These are phyloP conservation scores for Parelbella ahira DNA, from an alignment of 2,888 invertebrate genomes.

Conservation along the genomic window DNA sequence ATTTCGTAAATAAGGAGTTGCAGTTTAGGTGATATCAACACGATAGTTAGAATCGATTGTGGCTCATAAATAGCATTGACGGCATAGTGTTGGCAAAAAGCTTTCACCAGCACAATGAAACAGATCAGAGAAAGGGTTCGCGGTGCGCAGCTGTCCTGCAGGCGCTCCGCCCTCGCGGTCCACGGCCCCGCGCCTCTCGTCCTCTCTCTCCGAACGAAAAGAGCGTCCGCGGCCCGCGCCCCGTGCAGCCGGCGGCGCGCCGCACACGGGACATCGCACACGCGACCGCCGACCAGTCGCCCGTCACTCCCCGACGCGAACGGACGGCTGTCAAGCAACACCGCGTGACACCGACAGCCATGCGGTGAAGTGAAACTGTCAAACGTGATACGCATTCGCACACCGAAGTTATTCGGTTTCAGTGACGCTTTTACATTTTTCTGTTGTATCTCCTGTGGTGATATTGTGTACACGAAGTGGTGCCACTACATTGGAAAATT, in stretches of 20 bases:
- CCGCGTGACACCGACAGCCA: conserved; percentile 62
- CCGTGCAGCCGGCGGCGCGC: conserved; percentile 37
- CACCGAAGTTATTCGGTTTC: conserved; percentile 57
- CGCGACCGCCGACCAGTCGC: conserved; percentile 53
- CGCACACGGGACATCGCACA: conserved; percentile 26
- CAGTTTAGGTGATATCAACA: too few relatives aligned
- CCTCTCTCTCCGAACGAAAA: conserved; percentile 61
- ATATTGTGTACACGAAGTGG: conserved; percentile 67
- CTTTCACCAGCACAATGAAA: conserved; percentile 65
- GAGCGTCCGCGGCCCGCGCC: conserved; percentile 38
- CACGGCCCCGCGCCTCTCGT: conserved; percentile 58
- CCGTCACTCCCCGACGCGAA: conserved; percentile 61
- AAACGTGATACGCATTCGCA: conserved; percentile 72
- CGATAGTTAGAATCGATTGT: too few relatives aligned
- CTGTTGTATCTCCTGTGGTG: conserved; percentile 49
- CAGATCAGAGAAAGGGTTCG: conserved; percentile 66
- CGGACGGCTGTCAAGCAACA: conserved; percentile 55
- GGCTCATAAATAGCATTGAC: too few relatives aligned
- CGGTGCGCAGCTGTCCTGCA: conserved; percentile 73
- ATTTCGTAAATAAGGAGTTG: too few relatives aligned
- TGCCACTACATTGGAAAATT: conserved; percentile 72
- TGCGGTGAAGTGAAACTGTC: conserved; percentile 80
- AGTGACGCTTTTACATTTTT: conserved; percentile 47
- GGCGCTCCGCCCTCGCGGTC: conserved; percentile 46
- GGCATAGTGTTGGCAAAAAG: conserved; percentile 35